Conservation (phyloP, 2,797 vertebrate species). For the Gila robusta region DNA sequence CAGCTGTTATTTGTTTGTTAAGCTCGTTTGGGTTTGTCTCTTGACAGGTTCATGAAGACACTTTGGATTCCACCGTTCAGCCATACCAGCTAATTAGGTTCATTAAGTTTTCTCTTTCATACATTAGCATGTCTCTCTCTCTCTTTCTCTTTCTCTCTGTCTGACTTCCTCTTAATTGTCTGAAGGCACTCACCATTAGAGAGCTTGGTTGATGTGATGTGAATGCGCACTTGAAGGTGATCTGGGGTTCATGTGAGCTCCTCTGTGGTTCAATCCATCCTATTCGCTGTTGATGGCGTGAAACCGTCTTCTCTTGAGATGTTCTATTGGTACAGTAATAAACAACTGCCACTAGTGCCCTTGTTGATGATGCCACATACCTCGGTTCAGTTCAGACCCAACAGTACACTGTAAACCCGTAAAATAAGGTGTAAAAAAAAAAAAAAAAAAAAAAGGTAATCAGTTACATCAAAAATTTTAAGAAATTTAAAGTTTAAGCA, state of each 20-base stretch:
- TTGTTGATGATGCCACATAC: not conserved
- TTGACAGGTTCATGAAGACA: not conserved
- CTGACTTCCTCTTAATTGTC: not conserved
- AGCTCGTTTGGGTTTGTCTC: conserved; percentile 22
- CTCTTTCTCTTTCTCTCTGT: not conserved
- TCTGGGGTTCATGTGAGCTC: not conserved
- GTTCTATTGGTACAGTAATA: not conserved
- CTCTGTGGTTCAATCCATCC: not conserved
- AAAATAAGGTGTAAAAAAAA: no score
- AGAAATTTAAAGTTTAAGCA: no score
- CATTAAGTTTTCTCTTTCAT: conserved; percentile 46
- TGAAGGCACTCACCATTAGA: not conserved
- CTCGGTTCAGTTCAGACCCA: not conserved
- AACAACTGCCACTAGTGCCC: not conserved
- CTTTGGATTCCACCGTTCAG: not conserved
- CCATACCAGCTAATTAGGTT: conserved; percentile 31
- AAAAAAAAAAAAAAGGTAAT: no score
- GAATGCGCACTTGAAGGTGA: not conserved
- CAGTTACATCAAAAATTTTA: no score
- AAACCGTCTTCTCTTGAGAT: not conserved
- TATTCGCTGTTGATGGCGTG: not conserved
- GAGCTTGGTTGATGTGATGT: not conserved
- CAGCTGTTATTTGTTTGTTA: conserved; percentile 25
- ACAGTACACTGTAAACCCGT: no score
- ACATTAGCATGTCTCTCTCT: not conserved